A percentile compares a stretch with the other conserved stretches of the same genome.
Evolutionary conservation across 2,888 invertebrate species (phyloP).

Genomic region (Anagyrus pseudococci): DNA sequence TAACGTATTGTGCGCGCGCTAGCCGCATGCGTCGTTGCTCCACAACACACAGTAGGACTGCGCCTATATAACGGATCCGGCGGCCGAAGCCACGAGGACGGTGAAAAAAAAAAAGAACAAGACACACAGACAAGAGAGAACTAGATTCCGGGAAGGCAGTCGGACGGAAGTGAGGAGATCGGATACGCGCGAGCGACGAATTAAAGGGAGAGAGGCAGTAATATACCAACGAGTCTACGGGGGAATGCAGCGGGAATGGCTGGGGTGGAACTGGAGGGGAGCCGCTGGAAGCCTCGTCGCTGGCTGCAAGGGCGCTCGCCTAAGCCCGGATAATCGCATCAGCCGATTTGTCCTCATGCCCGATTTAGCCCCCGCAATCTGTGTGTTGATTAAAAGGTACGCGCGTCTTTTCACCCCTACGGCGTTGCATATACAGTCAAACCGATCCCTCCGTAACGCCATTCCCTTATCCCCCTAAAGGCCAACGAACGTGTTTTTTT

Average conservation of each 20-base stretch:
- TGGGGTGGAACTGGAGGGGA: no score
- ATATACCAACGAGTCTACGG: background rate
- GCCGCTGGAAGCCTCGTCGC: no score
- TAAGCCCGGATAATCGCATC: slow-evolving; percentile 54
- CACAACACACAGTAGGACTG: no score
- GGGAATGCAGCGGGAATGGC: slow-evolving; percentile 7
- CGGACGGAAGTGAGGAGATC: slow-evolving; percentile 3
- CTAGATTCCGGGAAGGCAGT: slow-evolving; percentile 1
- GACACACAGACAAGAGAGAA: background rate
- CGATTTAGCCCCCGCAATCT: slow-evolving; percentile 49
- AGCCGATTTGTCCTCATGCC: slow-evolving; percentile 60
- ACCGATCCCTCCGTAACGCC: no score
- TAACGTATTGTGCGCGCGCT: no score
- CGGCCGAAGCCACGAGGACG: no score
- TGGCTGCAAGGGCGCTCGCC: slow-evolving; percentile 43
- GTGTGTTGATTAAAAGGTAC: background rate
- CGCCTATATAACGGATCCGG: no score
- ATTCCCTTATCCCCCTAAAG: no score
- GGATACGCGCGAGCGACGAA: slow-evolving; percentile 2
- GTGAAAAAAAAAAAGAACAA: background rate
- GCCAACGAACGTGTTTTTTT: no score
- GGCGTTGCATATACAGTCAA: no score
- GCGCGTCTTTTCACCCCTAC: background rate
- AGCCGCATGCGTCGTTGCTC: no score
- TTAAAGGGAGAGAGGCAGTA: background rate